Base-by-base conservation (phyloP, 2,113 vertebrate species). In the Setophaga coronata region DNA sequence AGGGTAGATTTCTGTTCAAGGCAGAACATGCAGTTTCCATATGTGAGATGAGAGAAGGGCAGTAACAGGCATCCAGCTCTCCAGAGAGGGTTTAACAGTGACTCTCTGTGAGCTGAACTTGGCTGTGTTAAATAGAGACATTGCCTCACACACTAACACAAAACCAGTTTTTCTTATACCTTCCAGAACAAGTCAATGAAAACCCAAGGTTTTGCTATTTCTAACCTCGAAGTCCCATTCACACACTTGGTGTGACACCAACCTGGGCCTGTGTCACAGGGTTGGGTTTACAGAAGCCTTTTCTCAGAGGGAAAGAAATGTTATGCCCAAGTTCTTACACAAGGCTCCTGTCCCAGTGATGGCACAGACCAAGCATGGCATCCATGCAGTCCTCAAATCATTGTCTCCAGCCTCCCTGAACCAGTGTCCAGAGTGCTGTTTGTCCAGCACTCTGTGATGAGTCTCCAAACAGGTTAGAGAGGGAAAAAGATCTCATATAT, bases 321-420 rank as follows among this genome's bases (percentile, higher is more conserved):
- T 33, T 64, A 3, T 0, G 0, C 42, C 33, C 15, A 16, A 2
- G 33, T 20, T 76, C 16, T 69, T 23, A 40, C 38, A 34, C 12
- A 51, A 33, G 24, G 34, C 57, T 62, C 48, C 53, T 28, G 12
- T 76, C 36, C 42, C 31, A 1, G 1, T 1, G 13, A 43, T 53
- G 47, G 34, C 51, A n/a, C 51, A 62, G 61, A 25, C 34, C 2
- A 5, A 76, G 26, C 18, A 33, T 0, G 0, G 21, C 18, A 40
- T n/a, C 48, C 0, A 0, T 16, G 36, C 12, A 18, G 12, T 28
- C 58, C 66, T 86, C 18, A 7, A 43, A 60, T 26, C 20, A 15
- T 47, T 56, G 19, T 60, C n/a, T 82, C 24, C 42, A 60, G 47
- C 24, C 45, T 67, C 31, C 8, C 1, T 71, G 40, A 53, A 81